Base-by-base conservation (phyloP, 2,113 vertebrate genomes). In the Cercocebus atys region DNA sequence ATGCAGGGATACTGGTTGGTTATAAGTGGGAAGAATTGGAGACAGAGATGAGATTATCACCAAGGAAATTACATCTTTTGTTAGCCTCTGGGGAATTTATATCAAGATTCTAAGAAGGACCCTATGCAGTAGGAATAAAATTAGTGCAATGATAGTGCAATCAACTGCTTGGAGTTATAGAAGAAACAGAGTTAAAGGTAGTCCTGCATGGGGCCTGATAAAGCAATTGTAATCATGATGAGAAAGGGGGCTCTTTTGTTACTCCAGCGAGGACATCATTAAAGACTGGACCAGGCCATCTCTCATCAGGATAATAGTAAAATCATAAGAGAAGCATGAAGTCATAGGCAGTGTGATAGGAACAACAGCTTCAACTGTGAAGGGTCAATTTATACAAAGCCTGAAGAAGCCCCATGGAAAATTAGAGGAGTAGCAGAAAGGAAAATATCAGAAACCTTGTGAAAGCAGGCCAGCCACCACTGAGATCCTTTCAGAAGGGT, bases 31-130 rank as follows among this genome's bases (percentile, higher is more conserved):
- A 96, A 88, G 47, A 73, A 10, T 38, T 2, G 6, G 55, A 35
- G 55, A 52, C 55, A 61, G 68, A 88, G 55, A 78, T 61, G 66
- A 92, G 55, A 80, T 88, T 23, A 73, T 59, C 43, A 73, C 55
- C 30, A 75, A 79, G 52, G 32, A 95, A 93, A 73, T 12, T 17
- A 30, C 72, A 68, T 89, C 76, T 66, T 66, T 91, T 80, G 55
- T 43, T 59, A 68, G 20, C n/a, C 45, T 25, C n/a, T 25, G 4
- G 18, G 47, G 40, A 43, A 96, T 85, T 88, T 81, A 30, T 20
- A 68, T 14, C 10, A 93, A 73, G 82, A 93, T 40, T 78, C 66
- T 61, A 47, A 86, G 16, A 64, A 47, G 23, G 70, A 45, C 32
- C 27, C 13, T 52, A 84, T 38, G 22, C 57, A 84, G 66, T 76